Base-by-base conservation (phyloP, 2,797 vertebrate species). In the Synaphobranchus kaupii region DNA sequence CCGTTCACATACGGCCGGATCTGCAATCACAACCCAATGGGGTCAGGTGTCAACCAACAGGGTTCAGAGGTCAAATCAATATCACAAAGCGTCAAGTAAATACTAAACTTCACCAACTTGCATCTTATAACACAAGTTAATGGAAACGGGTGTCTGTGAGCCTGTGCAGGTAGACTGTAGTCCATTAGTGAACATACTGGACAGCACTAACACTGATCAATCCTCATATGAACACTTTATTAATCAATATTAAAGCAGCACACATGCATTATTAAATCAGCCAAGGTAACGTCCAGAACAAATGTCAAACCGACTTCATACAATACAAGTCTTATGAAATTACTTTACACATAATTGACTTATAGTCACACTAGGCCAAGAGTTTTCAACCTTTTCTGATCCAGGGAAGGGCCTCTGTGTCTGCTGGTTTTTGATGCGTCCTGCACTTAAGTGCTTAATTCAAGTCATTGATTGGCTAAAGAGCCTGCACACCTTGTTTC, bases 1-100 rank as follows among this genome's bases (percentile, higher is more conserved):
- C 98, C 98, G 6, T 99, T 99, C 92, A 99, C 98, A 85, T 98
- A 99, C 0, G 97, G 96, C 54, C 97, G 97, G 85, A 99, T 97
- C 99, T 99, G 90, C 85, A 87, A 85, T 84, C 88, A 84, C 68
- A 91, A 44, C 50, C 8, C 50, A 12, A 52, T 52, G 60, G 60
- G 60, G 60, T 66, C n/a, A 66, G 22, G 60, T 22, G 60, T 66
- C 60, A 66, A 28, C 60, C 3, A 66, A n/a, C 60, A 13, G 22
- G 60, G 60, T 66, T 66, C 60, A 66, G n/a, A 13, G 60, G 60
- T 66, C 60, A 66, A 66, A n/a, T 66, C 25, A 66, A 8, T 1
- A n/a, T 66, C 60, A 1, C 58, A 66, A 66, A 66, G 60, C 0
- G n/a, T 66, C 25, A 66, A 66, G 5, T 66, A n/a, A 22, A 66